A percentile compares a stretch with the other conserved stretches of the same genome.
Evolutionary conservation across 2,797 vertebrate genomes (phyloP).

Genomic region (Anguilla anguilla): DNA sequence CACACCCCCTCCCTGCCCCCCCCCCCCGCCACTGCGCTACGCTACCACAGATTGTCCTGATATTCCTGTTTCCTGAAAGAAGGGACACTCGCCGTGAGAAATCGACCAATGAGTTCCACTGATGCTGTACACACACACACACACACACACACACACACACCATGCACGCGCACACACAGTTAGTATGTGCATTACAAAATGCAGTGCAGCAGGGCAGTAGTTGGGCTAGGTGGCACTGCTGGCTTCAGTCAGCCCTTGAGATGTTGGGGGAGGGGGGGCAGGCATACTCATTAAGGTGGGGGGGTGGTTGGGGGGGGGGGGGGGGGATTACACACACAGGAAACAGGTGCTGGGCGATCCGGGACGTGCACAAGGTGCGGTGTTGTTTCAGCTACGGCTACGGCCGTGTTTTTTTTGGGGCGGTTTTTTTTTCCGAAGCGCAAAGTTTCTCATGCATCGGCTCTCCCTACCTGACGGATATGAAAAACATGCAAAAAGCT

Average conservation of each 20-base stretch:
- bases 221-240: neutral
- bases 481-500: conserved; percentile 14
- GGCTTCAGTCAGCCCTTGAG: neutral
- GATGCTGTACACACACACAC: neutral
- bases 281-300: neutral
- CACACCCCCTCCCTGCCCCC: neutral
- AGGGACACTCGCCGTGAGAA: neutral
- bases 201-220: neutral
- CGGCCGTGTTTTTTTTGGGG: too few relatives aligned
- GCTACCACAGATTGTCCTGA: neutral
- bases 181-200: neutral
- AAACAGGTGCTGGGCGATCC: neutral
- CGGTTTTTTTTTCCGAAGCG: too few relatives aligned
- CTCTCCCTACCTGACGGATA: neutral
- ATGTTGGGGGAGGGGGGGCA: neutral
- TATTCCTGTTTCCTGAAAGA: neutral
- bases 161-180: too few relatives aligned
- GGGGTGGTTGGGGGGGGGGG: neutral
- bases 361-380: neutral
- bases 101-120: neutral
- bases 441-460: neutral
- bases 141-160: too few relatives aligned
- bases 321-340: neutral
- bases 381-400: neutral
- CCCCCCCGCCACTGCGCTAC: neutral